These are phyloP conservation scores for Dilophus febrilis DNA, from an alignment of 2,888 invertebrate species.

Conservation along the genomic window DNA sequence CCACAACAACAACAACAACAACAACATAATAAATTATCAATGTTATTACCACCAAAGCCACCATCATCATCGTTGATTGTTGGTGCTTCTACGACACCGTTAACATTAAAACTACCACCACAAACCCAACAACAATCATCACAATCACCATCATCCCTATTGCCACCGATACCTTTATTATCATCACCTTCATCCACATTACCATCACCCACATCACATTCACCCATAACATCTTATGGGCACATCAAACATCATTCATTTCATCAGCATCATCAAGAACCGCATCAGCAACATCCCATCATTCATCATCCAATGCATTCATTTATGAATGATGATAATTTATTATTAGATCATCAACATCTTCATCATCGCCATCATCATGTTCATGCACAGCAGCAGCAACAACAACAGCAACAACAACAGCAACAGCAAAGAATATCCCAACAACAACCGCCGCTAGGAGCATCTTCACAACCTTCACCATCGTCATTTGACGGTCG, in stretches of 20 bases:
- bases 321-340: not conserved
- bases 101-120: no score
- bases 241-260: not conserved
- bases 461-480: no score
- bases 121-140: constrained; percentile 9
- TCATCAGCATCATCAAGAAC: constrained; percentile 4
- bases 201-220: constrained; percentile 9
- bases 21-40: not conserved
- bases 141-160: constrained; percentile 10
- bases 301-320: not conserved
- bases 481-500: no score
- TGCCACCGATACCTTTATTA: constrained; percentile 10
- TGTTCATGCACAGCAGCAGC: no score
- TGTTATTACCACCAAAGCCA: not conserved
- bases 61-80: constrained; percentile 3
- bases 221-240: no score
- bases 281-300: constrained; percentile 4
- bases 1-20: not conserved
- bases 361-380: not conserved
- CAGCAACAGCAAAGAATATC: not conserved
- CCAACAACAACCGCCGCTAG: no score
- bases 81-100: no score
- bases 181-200: constrained; percentile 3
- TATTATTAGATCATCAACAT: not conserved
- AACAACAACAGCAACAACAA: not conserved